Conservation (phyloP, 2,888 invertebrate genomes). For the Plagodis pulveraria region DNA sequence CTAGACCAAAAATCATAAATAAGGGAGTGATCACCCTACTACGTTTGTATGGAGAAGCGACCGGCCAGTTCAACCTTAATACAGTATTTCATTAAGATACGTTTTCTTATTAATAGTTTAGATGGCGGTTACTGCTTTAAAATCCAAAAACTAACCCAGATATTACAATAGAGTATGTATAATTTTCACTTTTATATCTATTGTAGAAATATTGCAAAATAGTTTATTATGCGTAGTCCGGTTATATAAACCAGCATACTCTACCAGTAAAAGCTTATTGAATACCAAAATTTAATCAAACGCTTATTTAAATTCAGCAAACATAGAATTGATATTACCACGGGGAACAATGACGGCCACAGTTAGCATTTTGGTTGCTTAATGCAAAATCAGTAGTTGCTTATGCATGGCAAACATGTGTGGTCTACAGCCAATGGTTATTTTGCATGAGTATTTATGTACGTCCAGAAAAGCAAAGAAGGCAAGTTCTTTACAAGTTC, state of each 20-base stretch:
- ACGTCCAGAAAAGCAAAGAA: not conserved
- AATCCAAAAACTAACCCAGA: no score
- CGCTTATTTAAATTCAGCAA: slow-evolving; percentile 38
- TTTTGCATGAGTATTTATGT: not conserved
- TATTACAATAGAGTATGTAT: no score
- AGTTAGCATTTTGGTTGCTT: slow-evolving; percentile 26
- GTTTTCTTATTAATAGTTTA: no score
- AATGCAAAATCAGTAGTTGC: slow-evolving; percentile 18
- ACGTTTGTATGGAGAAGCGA: no score
- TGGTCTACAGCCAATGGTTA: not conserved
- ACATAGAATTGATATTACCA: slow-evolving; percentile 33
- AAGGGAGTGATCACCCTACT: no score
- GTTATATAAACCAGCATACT: slow-evolving; percentile 22
- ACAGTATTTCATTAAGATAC: no score
- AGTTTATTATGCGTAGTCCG: slow-evolving; percentile 43
- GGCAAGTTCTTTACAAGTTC: not conserved
- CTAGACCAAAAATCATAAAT: no score
- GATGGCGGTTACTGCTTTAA: no score
- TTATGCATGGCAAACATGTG: slow-evolving; percentile 20
- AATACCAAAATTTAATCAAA: slow-evolving; percentile 32
- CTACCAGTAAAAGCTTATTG: slow-evolving; percentile 22
- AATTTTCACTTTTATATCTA: not conserved
- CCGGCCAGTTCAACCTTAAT: no score
- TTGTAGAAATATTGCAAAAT: not conserved
- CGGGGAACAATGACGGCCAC: slow-evolving; percentile 24